Conservation (phyloP, 2,797 vertebrate species). For the Clarias platycephalus region DNA sequence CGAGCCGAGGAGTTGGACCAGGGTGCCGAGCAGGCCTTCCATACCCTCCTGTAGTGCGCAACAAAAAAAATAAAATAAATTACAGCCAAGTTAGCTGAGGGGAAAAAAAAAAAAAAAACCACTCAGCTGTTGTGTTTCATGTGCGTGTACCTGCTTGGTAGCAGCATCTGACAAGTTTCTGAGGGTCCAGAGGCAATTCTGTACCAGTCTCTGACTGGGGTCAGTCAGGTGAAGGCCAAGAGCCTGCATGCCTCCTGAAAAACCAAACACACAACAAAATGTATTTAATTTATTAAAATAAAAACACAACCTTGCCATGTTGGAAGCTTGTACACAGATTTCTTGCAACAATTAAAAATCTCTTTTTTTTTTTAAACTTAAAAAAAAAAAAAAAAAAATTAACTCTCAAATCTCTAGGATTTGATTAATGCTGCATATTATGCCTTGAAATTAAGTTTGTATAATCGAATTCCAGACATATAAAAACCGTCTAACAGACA, state of each 20-base stretch:
- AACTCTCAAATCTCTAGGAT: too few relatives aligned
- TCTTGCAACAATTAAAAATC: too few relatives aligned
- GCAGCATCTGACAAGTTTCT: constrained; percentile 98
- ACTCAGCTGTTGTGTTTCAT: neutral
- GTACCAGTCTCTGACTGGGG: constrained; percentile 95
- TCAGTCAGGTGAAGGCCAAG: constrained; percentile 96
- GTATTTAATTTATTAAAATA: too few relatives aligned
- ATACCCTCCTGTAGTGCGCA: constrained; percentile 86
- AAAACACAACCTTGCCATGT: neutral
- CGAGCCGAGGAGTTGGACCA: constrained; percentile 95
- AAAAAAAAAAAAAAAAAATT: rapidly evolving
- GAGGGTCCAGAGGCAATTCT: constrained; percentile 99
- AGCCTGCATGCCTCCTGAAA: constrained; percentile 95
- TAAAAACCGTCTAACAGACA: neutral
- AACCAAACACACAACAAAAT: constrained; percentile 36
- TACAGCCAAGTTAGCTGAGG: constrained; percentile 23
- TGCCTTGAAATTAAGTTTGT: neutral
- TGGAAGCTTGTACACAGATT: too few relatives aligned
- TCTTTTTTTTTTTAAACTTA: too few relatives aligned
- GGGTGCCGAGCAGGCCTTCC: constrained; percentile 95
- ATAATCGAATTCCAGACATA: neutral
- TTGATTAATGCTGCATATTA: too few relatives aligned
- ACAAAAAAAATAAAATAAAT: neutral
- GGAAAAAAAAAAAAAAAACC: neutral
- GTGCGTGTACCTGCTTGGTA: constrained; percentile 88